phyloP scores from a whole-genome alignment of 2,888 invertebrate genomes.

The Tortrix viridana region DNA sequence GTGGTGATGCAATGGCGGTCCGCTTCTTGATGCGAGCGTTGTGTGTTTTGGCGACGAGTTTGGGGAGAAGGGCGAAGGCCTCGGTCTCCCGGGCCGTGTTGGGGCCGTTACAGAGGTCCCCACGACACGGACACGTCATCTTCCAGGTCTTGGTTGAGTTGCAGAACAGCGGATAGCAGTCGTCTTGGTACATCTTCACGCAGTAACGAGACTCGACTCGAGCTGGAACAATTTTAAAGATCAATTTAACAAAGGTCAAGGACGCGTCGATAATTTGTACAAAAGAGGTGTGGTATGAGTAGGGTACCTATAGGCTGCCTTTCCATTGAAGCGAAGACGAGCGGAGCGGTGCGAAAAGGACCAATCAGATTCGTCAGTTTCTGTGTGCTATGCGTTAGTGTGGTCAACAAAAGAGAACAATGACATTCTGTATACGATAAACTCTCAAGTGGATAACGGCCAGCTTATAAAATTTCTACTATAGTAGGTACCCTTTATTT shows the following conservation, averaged over 20 bases:
- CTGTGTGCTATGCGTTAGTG: no score
- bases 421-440: no score
- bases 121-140: constrained; percentile 74
- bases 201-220: constrained; percentile 72
- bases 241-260: neutral
- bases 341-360: no score
- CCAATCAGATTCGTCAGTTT: no score
- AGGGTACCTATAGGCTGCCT: no score
- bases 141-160: constrained; percentile 72
- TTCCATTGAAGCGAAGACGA: no score
- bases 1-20: constrained; percentile 37
- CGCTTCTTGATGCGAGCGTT: constrained; percentile 47
- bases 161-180: constrained; percentile 74
- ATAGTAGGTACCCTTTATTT: no score
- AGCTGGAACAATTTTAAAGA: constrained; percentile 54
- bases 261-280: no score
- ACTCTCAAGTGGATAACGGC: no score
- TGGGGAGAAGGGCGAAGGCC: constrained; percentile 62
- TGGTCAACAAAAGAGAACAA: no score
- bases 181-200: constrained; percentile 76
- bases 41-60: constrained; percentile 49
- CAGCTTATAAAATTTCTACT: no score
- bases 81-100: constrained; percentile 65
- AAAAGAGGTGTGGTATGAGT: no score
- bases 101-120: constrained; percentile 74